A percentile compares a stretch with the other conserved stretches of the same genome.
Conservation (phyloP, 1,140 invertebrate genomes). For the Campoletis sonorensis region DNA sequence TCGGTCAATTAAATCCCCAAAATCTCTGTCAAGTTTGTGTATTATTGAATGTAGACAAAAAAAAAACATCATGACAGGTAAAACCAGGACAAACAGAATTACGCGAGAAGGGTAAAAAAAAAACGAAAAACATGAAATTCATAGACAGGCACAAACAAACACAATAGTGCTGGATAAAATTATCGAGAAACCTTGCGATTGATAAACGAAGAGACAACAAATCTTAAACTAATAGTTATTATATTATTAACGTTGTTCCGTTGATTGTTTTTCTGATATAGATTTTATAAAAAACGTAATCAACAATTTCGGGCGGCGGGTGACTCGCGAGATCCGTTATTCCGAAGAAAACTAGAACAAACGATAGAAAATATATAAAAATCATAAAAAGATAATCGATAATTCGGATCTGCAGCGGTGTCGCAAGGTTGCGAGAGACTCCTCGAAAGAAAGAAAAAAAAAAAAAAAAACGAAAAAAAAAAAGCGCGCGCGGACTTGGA, state of each 20-base stretch:
- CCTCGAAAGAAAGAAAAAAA: not conserved
- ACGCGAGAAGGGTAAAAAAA: not conserved
- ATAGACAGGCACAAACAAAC: slow-evolving; percentile 47
- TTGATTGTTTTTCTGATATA: slow-evolving; percentile 73
- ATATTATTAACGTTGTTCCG: slow-evolving; percentile 72
- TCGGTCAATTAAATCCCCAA: not conserved
- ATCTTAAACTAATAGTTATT: slow-evolving; percentile 49
- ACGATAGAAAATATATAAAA: not conserved
- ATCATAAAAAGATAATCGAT: slow-evolving; percentile 8
- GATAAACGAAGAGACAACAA: not conserved
- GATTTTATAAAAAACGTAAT: slow-evolving; percentile 70
- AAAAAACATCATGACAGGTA: not conserved
- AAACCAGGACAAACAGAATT: slow-evolving; percentile 52
- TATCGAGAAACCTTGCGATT: slow-evolving; percentile 58
- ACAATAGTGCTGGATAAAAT: slow-evolving; percentile 60
- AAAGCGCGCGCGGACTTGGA: slow-evolving; percentile 46
- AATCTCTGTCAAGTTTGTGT: slow-evolving; percentile 35
- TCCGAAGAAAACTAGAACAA: not conserved
- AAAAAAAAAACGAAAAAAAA: no score
- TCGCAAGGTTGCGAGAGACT: not conserved
- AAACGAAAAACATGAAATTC: not conserved
- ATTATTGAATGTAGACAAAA: slow-evolving; percentile 19
- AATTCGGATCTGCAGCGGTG: not conserved
- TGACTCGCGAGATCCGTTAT: slow-evolving; percentile 49
- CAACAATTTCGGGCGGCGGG: slow-evolving; percentile 68